Percentiles rank a stretch among this genome's conserved stretches.
These are phyloP conservation scores for Semibalanus balanoides DNA, from an alignment of 1,140 invertebrate genomes.

Conservation along the genomic window DNA sequence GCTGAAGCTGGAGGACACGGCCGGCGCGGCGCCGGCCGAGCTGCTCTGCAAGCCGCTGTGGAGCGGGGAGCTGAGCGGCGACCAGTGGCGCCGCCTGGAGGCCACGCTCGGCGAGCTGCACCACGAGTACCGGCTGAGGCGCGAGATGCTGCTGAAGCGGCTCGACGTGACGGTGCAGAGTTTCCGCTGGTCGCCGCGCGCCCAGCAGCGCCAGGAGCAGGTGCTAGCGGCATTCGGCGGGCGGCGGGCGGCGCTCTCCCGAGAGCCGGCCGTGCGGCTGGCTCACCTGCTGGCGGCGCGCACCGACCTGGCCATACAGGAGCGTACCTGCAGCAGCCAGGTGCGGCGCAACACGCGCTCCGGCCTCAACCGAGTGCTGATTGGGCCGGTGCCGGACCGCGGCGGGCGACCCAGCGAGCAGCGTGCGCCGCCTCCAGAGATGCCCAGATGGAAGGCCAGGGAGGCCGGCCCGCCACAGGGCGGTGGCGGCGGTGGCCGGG, in stretches of 20 bases:
- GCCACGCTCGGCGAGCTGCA: slow-evolving; percentile 52
- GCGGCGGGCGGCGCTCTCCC: slow-evolving; percentile 45
- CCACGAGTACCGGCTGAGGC: slow-evolving; percentile 62
- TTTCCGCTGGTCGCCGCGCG: slow-evolving; percentile 79
- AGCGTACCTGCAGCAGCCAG: slow-evolving; percentile 70
- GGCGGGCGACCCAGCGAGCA: slow-evolving; percentile 78
- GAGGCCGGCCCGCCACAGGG: slow-evolving; percentile 22
- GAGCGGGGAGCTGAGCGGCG: slow-evolving; percentile 50
- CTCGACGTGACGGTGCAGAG: slow-evolving; percentile 89
- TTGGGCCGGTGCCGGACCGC: slow-evolving; percentile 43
- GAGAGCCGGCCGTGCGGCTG: slow-evolving; percentile 46
- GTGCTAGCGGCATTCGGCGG: slow-evolving; percentile 53
- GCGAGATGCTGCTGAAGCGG: slow-evolving; percentile 76
- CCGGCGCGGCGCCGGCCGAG: slow-evolving; percentile 44
- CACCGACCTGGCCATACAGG: slow-evolving; percentile 61
- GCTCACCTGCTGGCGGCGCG: slow-evolving; percentile 64
- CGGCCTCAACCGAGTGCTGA: slow-evolving; percentile 63
- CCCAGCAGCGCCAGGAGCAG: slow-evolving; percentile 52
- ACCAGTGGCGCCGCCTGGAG: slow-evolving; percentile 65
- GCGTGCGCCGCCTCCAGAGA: slow-evolving; percentile 82
- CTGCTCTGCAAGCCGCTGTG: slow-evolving; percentile 61
- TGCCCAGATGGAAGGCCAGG: slow-evolving; percentile 78
- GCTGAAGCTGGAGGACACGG: slow-evolving; percentile 37
- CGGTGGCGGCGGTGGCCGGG: neutral
- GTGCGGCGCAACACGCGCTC: slow-evolving; percentile 64